phyloP scores from a whole-genome alignment of 2,113 vertebrate genomes.

The Montifringilla adamsi region DNA sequence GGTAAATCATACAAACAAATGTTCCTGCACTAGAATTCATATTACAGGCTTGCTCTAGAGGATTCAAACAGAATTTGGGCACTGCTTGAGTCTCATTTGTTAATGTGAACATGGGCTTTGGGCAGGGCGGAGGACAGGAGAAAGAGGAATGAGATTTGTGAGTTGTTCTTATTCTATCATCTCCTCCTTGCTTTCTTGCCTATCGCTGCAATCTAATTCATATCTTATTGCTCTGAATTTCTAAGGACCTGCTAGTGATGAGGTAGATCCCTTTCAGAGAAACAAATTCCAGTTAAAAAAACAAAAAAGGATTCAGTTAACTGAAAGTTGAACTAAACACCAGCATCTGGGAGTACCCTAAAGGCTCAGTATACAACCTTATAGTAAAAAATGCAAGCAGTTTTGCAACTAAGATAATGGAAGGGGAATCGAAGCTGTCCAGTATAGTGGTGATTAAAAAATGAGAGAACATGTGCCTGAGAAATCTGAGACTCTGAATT shows the following conservation, averaged over 20 bases:
- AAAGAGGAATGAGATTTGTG: neutral
- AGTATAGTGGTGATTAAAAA: conserved; percentile 33
- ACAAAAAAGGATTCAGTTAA: conserved; percentile 10
- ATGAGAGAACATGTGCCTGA: neutral
- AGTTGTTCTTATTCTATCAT: conserved; percentile 21
- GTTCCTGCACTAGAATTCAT: conserved; percentile 8
- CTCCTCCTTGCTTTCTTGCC: neutral
- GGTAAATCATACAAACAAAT: conserved; percentile 82
- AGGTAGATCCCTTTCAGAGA: conserved; percentile 16
- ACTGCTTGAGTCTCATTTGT: conserved; percentile 10
- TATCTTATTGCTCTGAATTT: conserved; percentile 34
- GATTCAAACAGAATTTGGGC: conserved; percentile 3
- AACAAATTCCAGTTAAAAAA: conserved; percentile 29
- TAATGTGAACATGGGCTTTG: neutral
- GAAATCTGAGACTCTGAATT: neutral
- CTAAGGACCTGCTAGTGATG: conserved; percentile 1
- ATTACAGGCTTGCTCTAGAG: conserved; percentile 9
- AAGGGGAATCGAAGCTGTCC: neutral
- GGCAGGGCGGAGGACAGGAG: neutral
- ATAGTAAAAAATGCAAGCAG: conserved; percentile 46
- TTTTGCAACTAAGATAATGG: conserved; percentile 31
- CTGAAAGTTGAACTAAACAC: conserved; percentile 25
- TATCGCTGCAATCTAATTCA: neutral
- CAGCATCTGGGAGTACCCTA: neutral
- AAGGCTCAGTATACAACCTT: conserved; percentile 16